phyloP scores from a whole-genome alignment of 2,113 vertebrate genomes.

The Opisthocomus hoazin region DNA sequence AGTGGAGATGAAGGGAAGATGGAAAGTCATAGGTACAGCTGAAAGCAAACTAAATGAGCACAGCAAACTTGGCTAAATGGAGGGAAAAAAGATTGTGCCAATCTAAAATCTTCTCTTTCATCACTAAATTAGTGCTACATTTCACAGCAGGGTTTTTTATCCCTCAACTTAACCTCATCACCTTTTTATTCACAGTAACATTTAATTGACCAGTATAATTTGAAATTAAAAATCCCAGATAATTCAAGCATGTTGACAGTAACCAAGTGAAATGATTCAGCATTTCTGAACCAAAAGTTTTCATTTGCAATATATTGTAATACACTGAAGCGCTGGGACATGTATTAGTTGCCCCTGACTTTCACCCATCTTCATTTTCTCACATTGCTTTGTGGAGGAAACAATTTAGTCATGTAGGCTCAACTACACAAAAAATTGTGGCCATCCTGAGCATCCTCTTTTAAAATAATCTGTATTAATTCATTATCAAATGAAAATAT shows the following conservation, averaged over 20 bases:
- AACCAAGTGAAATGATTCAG: background rate
- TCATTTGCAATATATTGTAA: background rate
- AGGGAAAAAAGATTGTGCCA: background rate
- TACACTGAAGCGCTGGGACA: background rate
- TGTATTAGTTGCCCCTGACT: accelerated
- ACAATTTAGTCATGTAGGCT: background rate
- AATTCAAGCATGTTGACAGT: background rate
- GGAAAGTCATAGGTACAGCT: background rate
- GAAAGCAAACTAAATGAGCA: background rate
- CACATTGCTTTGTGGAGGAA: accelerated
- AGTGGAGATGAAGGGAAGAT: background rate
- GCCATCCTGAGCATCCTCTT: background rate
- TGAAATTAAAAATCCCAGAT: background rate
- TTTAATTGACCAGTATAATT: background rate
- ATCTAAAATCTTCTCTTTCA: background rate
- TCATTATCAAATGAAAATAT: background rate
- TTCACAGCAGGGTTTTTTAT: background rate
- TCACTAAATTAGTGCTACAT: background rate
- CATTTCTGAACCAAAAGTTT: background rate
- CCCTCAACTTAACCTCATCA: background rate
- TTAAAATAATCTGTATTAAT: background rate
- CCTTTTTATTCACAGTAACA: background rate
- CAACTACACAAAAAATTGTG: background rate
- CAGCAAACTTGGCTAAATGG: background rate
- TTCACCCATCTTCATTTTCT: background rate